Conservation (phyloP, 2,888 invertebrate species). For the Labia minor region DNA sequence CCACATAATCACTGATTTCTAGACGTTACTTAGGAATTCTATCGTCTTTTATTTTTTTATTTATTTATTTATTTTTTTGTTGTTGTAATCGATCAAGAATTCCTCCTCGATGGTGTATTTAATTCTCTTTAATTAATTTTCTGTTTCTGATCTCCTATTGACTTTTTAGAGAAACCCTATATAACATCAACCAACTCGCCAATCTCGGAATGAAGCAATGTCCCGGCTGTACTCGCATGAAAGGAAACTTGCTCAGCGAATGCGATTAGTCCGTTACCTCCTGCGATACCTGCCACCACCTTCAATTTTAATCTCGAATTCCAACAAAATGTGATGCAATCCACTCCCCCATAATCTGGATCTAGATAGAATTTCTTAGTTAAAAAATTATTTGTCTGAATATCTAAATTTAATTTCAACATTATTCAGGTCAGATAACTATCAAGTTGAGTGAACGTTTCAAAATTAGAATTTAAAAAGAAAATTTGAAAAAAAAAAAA, state of each 20-base stretch:
- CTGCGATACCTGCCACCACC: background rate
- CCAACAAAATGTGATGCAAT: no score
- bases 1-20: background rate
- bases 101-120: background rate
- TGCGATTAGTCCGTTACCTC: background rate
- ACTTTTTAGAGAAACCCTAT: constrained; percentile 3
- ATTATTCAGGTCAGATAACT: no score
- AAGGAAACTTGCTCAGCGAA: background rate
- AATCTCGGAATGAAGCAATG: constrained; percentile 1
- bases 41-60: background rate
- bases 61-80: no score
- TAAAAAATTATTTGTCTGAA: no score
- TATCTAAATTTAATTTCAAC: no score
- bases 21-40: background rate
- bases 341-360: no score
- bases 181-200: background rate
- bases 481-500: no score
- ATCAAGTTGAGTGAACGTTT: no score
- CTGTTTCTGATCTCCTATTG: constrained; percentile 8
- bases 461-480: no score
- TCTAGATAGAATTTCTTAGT: no score
- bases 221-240: background rate
- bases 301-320: no score
- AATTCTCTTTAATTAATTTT: background rate
- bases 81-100: background rate